A percentile compares a stretch with the other conserved stretches of the same genome.
phyloP scores from a whole-genome alignment of 2,113 vertebrate species.

The Apodemus speciosus region DNA sequence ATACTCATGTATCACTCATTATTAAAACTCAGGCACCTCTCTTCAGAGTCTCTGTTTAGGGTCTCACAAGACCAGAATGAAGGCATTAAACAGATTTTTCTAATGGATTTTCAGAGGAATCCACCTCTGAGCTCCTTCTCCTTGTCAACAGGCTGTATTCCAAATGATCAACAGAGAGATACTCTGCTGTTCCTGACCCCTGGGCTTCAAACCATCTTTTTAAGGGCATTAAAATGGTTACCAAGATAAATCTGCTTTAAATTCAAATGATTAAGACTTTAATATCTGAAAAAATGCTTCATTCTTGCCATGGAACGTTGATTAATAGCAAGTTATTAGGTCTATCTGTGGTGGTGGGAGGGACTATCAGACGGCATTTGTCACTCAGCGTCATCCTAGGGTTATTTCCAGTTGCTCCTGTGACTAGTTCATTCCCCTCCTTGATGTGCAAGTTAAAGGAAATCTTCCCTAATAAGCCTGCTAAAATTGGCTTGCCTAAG shows the following conservation, averaged over 20 bases:
- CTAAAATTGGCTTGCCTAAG: neutral
- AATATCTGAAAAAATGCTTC: neutral
- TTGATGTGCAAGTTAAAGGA: slow-evolving; percentile 2
- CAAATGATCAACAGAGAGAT: neutral
- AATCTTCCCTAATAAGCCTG: neutral
- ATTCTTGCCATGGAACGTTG: neutral
- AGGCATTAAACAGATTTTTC: neutral
- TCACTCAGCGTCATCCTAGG: neutral
- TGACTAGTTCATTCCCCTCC: neutral
- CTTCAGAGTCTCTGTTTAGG: neutral
- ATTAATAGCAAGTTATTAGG: neutral
- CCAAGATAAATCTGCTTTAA: slow-evolving; percentile 7
- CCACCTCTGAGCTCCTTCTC: neutral
- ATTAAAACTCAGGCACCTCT: neutral
- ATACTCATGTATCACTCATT: neutral
- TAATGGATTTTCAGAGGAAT: neutral
- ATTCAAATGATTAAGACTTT: neutral
- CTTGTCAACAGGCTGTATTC: neutral
- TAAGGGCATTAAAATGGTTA: slow-evolving; percentile 7
- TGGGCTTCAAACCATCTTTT: slow-evolving; percentile 8
- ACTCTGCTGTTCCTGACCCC: neutral
- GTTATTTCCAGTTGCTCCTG: neutral
- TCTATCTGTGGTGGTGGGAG: neutral
- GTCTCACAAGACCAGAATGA: neutral
- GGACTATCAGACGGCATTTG: neutral